Evolutionary conservation across 1,140 invertebrate genomes (phyloP).

Genomic region (Hestina assimilis): DNA sequence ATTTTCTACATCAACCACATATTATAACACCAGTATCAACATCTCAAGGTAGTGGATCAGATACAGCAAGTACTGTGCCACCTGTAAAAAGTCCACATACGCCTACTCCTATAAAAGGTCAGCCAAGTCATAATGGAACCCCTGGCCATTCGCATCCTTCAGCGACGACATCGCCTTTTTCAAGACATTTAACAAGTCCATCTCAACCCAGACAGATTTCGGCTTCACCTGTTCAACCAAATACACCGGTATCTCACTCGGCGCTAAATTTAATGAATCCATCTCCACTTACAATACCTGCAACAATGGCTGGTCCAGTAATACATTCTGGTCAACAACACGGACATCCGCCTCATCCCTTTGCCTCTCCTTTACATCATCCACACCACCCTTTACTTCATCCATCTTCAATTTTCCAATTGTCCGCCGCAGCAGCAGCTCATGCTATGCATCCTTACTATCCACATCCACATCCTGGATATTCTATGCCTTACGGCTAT

Average conservation of each 20-base stretch:
- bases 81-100: constrained; percentile 76
- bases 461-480: constrained; percentile 84
- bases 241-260: constrained; percentile 77
- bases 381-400: constrained; percentile 84
- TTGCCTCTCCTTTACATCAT: constrained; percentile 78
- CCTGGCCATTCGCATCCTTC: constrained; percentile 70
- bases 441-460: constrained; percentile 83
- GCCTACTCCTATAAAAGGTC: constrained; percentile 74
- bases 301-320: constrained; percentile 83
- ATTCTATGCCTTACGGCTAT: constrained; percentile 83
- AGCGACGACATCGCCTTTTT: constrained; percentile 72
- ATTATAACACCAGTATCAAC: constrained; percentile 61
- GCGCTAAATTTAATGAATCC: constrained; percentile 81
- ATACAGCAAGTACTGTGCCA: constrained; percentile 48
- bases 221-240: constrained; percentile 73
- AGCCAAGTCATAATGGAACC: constrained; percentile 67
- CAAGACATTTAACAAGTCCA: constrained; percentile 71
- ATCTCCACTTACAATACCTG: constrained; percentile 80
- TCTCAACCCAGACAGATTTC: constrained; percentile 71
- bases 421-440: constrained; percentile 78
- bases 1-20: constrained; percentile 74
- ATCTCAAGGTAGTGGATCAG: constrained; percentile 63
- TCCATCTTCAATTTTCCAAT: constrained; percentile 82
- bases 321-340: constrained; percentile 84
- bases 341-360: constrained; percentile 81